These are phyloP conservation scores for Copidosoma aretas DNA, from an alignment of 2,888 invertebrate genomes.

Conservation along the genomic window DNA sequence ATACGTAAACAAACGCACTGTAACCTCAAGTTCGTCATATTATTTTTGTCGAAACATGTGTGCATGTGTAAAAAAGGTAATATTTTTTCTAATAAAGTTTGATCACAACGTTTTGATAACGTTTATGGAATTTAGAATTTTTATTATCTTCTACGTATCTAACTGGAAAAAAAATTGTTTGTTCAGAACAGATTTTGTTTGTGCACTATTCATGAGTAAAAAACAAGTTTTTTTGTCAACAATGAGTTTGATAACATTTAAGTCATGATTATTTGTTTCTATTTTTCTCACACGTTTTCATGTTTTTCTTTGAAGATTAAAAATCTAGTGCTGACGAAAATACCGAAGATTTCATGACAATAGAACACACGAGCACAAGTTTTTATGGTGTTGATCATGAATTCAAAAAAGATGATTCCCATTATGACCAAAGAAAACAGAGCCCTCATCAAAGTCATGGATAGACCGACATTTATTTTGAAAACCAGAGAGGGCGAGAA, in stretches of 20 bases:
- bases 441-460: slow-evolving; percentile 54
- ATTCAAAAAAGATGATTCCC: slow-evolving; percentile 51
- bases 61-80: slow-evolving; percentile 5
- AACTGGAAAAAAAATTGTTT: too few species aligned
- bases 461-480: slow-evolving; percentile 71
- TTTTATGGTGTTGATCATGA: slow-evolving; percentile 42
- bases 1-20: too few species aligned
- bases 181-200: too few species aligned
- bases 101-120: too few species aligned
- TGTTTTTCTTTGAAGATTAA: not conserved
- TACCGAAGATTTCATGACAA: slow-evolving; percentile 1
- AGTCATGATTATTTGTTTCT: not conserved
- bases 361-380: not conserved
- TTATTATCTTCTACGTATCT: too few species aligned
- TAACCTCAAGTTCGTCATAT: too few species aligned
- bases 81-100: not conserved
- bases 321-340: slow-evolving; percentile 8
- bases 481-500: slow-evolving; percentile 72
- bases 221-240: too few species aligned
- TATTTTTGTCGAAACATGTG: slow-evolving; percentile 7
- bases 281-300: not conserved
- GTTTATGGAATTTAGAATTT: too few species aligned
- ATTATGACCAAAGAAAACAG: slow-evolving; percentile 52
- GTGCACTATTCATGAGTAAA: too few species aligned
- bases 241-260: too few species aligned